Evolutionary conservation across 2,888 invertebrate genomes (phyloP).

Genomic region (Stenchaetothrips biformis): DNA sequence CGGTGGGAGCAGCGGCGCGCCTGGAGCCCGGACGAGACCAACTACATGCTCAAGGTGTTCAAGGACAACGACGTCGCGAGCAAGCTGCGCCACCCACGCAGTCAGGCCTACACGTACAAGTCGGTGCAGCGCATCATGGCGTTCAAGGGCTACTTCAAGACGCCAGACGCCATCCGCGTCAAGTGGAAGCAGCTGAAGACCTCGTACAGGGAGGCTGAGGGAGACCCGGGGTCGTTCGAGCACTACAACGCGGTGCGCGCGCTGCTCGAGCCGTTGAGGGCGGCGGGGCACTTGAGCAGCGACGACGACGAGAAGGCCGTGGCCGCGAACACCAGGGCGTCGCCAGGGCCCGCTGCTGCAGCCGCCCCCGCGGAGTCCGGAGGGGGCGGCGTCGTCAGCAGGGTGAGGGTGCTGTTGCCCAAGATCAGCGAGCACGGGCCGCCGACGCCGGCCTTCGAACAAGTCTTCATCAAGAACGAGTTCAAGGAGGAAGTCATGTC

Average conservation of each 20-base stretch:
- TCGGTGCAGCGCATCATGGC: conserved; percentile 6
- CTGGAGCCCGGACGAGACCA: not conserved
- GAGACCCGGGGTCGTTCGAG: not conserved
- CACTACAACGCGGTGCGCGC: not conserved
- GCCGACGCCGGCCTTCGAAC: not conserved
- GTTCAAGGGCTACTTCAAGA: conserved; percentile 2
- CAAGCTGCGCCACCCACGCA: not conserved
- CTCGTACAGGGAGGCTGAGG: not conserved
- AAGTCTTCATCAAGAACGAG: not conserved
- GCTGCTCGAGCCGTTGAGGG: not conserved
- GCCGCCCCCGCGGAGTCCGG: not conserved
- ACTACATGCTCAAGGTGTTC: not conserved
- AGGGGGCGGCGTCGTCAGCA: not conserved
- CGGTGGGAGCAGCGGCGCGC: not conserved
- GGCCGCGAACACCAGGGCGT: not conserved
- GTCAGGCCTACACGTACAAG: not conserved
- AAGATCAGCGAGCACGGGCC: not conserved
- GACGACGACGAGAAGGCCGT: not conserved
- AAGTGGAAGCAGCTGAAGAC: not conserved
- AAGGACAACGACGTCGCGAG: not conserved
- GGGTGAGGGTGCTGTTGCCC: not conserved
- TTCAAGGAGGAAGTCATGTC: not conserved
- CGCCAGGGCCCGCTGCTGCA: not conserved
- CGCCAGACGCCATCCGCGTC: not conserved
- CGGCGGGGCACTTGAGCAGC: not conserved